phyloP scores from a whole-genome alignment of 1,140 invertebrate species.

The Brachionus manjavacas region DNA sequence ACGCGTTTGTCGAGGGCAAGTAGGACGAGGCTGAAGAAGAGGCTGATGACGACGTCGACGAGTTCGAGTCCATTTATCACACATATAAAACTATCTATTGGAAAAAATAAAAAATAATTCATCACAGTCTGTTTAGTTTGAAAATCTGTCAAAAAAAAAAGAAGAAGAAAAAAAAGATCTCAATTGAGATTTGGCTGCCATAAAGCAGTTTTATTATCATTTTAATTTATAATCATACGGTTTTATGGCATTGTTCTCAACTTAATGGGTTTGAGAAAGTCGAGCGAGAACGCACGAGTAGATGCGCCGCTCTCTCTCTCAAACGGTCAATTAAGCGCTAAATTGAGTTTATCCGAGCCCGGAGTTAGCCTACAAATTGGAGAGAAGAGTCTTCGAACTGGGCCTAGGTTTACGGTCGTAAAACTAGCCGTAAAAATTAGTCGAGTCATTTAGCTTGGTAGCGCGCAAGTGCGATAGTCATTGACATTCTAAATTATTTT shows the following conservation, averaged over 20 bases:
- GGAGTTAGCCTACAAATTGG: not conserved
- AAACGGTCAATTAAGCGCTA: not conserved
- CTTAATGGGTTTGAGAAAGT: not conserved
- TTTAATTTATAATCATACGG: not conserved
- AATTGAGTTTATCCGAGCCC: not conserved
- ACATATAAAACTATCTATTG: not conserved
- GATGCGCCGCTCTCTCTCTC: not conserved
- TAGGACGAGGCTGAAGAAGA: not conserved
- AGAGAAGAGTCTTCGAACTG: not conserved
- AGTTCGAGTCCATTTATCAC: not conserved
- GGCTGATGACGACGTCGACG: not conserved
- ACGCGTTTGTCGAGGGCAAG: not conserved
- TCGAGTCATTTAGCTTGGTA: not conserved
- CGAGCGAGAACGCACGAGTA: not conserved
- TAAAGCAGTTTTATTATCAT: not conserved
- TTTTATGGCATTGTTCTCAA: not conserved
- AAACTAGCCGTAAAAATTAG: not conserved
- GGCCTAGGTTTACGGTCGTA: not conserved
- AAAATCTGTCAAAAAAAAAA: constrained; percentile 9
- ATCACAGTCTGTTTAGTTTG: constrained; percentile 25
- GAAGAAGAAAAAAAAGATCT: not conserved
- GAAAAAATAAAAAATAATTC: not conserved
- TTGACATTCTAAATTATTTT: not conserved
- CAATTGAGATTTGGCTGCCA: not conserved
- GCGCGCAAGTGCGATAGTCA: not conserved